These are phyloP conservation scores for Ischnura elegans DNA, from an alignment of 2,888 invertebrate genomes.

Conservation along the genomic window DNA sequence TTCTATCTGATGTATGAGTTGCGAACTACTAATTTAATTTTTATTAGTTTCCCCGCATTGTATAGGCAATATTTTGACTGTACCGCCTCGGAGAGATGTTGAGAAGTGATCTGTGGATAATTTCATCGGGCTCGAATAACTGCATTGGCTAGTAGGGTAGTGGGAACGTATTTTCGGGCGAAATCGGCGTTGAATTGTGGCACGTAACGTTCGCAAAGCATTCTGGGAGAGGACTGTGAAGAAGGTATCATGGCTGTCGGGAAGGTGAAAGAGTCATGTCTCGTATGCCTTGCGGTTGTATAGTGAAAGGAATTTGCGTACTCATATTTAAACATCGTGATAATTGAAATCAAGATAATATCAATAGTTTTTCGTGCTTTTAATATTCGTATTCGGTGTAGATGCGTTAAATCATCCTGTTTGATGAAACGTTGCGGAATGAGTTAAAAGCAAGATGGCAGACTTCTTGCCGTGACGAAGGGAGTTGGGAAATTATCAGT, in stretches of 20 bases:
- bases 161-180: slow-evolving; percentile 71
- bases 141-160: slow-evolving; percentile 65
- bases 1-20: not conserved
- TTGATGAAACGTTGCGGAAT: slow-evolving; percentile 55
- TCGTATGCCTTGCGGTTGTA: slow-evolving; percentile 25
- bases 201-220: slow-evolving; percentile 72
- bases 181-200: slow-evolving; percentile 72
- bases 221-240: slow-evolving; percentile 71
- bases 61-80: not conserved
- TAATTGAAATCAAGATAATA: not conserved
- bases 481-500: slow-evolving; percentile 48
- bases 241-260: slow-evolving; percentile 69
- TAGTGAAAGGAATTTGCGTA: slow-evolving; percentile 4
- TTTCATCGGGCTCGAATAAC: slow-evolving; percentile 40
- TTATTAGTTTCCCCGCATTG: not conserved
- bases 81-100: not conserved
- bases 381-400: not conserved
- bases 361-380: not conserved
- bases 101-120: not conserved
- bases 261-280: slow-evolving; percentile 64
- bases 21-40: not conserved
- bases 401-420: not conserved
- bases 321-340: not conserved
- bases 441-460: slow-evolving; percentile 66
- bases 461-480: slow-evolving; percentile 64